phyloP scores from a whole-genome alignment of 2,113 vertebrate species.

The Osmerus eperlanus region DNA sequence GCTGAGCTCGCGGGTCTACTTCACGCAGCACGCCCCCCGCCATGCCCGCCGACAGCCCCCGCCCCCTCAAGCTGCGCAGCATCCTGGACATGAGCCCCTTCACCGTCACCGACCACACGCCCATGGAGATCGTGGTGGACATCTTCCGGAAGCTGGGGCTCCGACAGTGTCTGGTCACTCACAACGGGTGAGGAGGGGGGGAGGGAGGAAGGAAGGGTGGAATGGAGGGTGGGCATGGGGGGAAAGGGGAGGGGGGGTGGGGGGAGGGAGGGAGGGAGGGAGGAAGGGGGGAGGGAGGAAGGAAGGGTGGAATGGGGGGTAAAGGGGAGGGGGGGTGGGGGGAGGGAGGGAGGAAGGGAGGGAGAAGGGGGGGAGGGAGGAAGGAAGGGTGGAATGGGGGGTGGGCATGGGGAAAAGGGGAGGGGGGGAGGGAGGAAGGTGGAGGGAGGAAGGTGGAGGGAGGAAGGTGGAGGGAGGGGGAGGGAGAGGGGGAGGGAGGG shows the following conservation, averaged over 20 bases:
- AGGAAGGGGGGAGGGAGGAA: too few species aligned
- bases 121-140: constrained; percentile 99
- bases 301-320: too few species aligned
- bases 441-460: rapidly evolving
- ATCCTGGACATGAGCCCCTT: constrained; percentile 99
- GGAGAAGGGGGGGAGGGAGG: not conserved
- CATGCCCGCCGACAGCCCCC: constrained; percentile 94
- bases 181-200: constrained; percentile 86
- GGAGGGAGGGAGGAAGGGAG: not conserved
- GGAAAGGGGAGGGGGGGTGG: not conserved
- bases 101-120: constrained; percentile 97
- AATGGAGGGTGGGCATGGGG: not conserved
- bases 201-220: not conserved
- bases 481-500: not conserved
- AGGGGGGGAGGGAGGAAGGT: not conserved
- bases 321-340: constrained; percentile 18
- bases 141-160: constrained; percentile 98
- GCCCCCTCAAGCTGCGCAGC: constrained; percentile 92
- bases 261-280: too few species aligned
- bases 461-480: constrained; percentile 26
- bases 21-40: constrained; percentile 94
- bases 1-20: constrained; percentile 92
- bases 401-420: not conserved
- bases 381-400: not conserved
- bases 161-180: constrained; percentile 98